Percentiles rank a stretch among this genome's conserved stretches.
These are phyloP conservation scores for Agapornis canus DNA, from an alignment of 2,797 vertebrate species.

Conservation along the genomic window DNA sequence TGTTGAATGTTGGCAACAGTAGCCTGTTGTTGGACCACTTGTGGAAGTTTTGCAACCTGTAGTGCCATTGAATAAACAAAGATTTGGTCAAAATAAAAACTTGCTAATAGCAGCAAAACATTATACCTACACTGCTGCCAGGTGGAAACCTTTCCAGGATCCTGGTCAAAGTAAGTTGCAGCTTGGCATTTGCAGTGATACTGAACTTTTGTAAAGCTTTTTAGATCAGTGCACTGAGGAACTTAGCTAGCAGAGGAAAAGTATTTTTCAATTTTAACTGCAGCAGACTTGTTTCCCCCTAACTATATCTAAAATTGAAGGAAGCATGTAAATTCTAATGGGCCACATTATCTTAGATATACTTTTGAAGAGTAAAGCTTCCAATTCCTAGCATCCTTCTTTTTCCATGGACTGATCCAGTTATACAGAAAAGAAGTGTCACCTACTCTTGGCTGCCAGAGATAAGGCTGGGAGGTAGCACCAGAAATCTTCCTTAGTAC, in stretches of 20 bases:
- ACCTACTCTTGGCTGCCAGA: neutral
- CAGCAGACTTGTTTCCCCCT: neutral
- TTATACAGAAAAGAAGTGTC: neutral
- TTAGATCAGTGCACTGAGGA: neutral
- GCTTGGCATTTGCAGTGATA: neutral
- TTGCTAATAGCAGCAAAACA: neutral
- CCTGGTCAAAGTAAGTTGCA: neutral
- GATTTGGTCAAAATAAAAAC: neutral
- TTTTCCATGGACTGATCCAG: neutral
- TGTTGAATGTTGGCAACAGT: slow-evolving; percentile 90
- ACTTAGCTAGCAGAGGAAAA: neutral
- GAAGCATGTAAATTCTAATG: neutral
- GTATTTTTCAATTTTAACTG: neutral
- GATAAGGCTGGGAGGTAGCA: neutral
- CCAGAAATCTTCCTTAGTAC: neutral
- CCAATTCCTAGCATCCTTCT: neutral
- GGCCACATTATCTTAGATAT: neutral
- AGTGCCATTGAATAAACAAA: slow-evolving; percentile 27
- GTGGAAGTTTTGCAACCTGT: slow-evolving; percentile 92
- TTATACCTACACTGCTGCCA: neutral
- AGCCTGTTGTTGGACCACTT: slow-evolving; percentile 90
- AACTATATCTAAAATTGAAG: neutral
- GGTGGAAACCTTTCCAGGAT: neutral
- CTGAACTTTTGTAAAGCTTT: neutral
- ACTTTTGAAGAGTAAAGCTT: neutral